Conservation (phyloP, 1,140 invertebrate genomes). For the Ceratina australensis region DNA sequence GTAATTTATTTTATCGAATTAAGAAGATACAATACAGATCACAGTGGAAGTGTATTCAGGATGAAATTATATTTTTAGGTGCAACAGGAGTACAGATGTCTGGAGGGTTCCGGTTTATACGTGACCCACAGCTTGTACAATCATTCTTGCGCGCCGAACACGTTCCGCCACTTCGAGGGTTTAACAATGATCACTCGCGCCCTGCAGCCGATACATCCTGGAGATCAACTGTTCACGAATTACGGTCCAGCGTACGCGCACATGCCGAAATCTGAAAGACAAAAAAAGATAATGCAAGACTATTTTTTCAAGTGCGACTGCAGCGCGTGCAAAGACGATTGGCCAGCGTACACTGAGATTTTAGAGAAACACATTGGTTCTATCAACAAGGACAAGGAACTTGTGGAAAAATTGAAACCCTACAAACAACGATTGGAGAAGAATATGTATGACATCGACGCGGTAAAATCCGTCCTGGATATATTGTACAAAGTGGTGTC, state of each 20-base stretch:
- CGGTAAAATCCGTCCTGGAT: constrained; percentile 71
- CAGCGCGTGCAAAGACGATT: constrained; percentile 87
- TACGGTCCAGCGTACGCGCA: constrained; percentile 88
- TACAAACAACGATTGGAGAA: constrained; percentile 67
- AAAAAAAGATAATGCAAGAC: constrained; percentile 85
- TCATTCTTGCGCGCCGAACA: constrained; percentile 85
- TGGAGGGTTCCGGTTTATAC: constrained; percentile 80
- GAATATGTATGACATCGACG: constrained; percentile 76
- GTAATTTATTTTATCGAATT: constrained; percentile 54
- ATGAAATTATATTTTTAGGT: constrained; percentile 64
- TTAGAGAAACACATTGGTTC: constrained; percentile 73
- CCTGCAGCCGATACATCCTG: constrained; percentile 69
- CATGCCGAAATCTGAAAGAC: constrained; percentile 83
- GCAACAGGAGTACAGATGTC: constrained; percentile 74
- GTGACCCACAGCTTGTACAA: constrained; percentile 84
- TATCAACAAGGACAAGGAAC: constrained; percentile 67
- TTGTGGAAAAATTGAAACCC: constrained; percentile 71
- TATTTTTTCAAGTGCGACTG: constrained; percentile 94
- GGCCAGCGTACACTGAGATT: constrained; percentile 83
- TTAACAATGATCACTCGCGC: constrained; percentile 75
- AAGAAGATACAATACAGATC: background rate
- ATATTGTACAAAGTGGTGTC: constrained; percentile 68
- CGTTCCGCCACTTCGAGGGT: constrained; percentile 79
- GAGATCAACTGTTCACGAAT: constrained; percentile 83
- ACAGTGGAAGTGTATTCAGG: background rate